phyloP scores from a whole-genome alignment of 2,797 vertebrate genomes.

The Spatula clypeata region DNA sequence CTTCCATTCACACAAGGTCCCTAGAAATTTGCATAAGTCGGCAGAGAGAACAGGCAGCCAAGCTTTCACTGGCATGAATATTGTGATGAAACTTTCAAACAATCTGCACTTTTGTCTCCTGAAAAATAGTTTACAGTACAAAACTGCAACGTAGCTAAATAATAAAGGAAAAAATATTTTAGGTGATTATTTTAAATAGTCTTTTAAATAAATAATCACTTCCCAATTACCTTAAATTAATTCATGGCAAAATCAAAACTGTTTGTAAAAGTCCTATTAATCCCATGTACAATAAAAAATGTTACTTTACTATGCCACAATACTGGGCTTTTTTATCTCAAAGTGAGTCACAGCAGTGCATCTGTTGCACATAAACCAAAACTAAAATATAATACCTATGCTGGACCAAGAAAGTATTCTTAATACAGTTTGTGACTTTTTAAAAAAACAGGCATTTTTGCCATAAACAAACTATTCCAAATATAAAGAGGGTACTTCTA shows the following conservation, averaged over 20 bases:
- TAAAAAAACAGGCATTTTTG: not conserved
- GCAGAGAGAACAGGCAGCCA: slow-evolving; percentile 67
- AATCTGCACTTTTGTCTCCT: slow-evolving; percentile 72
- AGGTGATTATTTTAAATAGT: not conserved
- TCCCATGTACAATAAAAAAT: not conserved
- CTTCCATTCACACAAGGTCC: slow-evolving; percentile 75
- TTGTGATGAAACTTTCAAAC: slow-evolving; percentile 70
- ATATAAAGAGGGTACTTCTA: not conserved
- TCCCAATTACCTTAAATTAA: not conserved
- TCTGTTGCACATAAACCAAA: not conserved
- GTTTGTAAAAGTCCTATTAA: not conserved
- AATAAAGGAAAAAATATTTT: not conserved
- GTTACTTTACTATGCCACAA: not conserved
- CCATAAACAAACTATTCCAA: not conserved
- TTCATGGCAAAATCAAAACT: not conserved
- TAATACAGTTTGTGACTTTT: not conserved
- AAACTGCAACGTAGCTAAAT: slow-evolving; percentile 39
- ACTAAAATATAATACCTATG: not conserved
- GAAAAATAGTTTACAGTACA: slow-evolving; percentile 68
- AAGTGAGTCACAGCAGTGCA: not conserved
- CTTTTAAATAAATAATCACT: not conserved
- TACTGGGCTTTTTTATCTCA: not conserved
- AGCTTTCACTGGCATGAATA: slow-evolving; percentile 62
- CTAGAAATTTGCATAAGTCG: slow-evolving; percentile 77
- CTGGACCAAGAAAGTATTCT: not conserved